Conservation (phyloP, 2,797 vertebrate species). For the Arctocebus calabarensis region DNA sequence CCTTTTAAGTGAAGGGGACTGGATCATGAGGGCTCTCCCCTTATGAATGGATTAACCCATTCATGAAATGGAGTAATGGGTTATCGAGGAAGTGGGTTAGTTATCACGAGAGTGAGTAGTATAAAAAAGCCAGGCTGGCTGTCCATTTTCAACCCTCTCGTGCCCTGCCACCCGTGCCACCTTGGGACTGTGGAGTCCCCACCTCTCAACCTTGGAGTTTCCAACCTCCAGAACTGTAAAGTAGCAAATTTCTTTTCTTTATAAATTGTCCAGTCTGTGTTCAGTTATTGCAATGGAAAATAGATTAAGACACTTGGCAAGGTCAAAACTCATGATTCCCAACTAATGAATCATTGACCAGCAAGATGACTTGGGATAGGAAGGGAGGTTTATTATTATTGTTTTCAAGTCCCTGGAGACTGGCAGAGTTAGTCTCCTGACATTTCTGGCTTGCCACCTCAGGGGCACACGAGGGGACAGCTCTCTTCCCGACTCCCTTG, state of each 20-base stretch:
- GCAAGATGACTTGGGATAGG: neutral
- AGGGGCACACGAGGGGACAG: no score
- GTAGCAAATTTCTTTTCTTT: neutral
- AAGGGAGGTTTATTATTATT: neutral
- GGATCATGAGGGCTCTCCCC: neutral
- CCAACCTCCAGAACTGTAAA: neutral
- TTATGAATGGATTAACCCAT: neutral
- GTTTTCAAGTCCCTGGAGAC: neutral
- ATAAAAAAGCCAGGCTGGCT: neutral
- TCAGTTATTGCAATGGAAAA: neutral
- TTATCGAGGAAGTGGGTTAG: neutral
- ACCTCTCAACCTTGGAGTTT: neutral
- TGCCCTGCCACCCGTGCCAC: neutral
- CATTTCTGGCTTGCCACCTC: neutral
- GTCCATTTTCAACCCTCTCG: neutral
- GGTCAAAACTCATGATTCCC: conserved; percentile 35
- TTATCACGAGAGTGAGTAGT: neutral
- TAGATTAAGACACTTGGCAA: neutral
- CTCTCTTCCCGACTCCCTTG: neutral
- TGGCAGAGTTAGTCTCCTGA: neutral
- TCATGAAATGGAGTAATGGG: neutral
- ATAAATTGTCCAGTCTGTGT: neutral
- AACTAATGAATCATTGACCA: conserved; percentile 13
- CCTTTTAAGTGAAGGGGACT: neutral
- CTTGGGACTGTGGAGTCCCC: neutral